Evolutionary conservation across 64 coral and sea anemone genomes (phyloP), one percentile per base, ranked within the genome.

Genomic region (Montipora capricornis): DNA sequence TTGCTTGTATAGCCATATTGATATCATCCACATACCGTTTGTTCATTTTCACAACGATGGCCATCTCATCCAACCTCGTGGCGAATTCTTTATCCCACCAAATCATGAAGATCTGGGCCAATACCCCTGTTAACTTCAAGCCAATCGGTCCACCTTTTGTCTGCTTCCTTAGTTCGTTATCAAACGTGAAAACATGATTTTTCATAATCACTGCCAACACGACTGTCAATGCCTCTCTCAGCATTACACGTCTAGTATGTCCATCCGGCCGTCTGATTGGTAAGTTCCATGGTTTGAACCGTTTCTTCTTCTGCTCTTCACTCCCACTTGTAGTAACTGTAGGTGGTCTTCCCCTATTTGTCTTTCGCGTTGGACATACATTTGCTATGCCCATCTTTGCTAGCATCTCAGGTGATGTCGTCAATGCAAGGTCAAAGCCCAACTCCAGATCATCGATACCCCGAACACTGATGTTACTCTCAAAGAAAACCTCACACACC

Each of bases 21-120:
- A 84, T 84, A 64, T 84, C 81, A n/a, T 84, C 81, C 10, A 84
- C 81, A 84, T 84, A 84, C 20, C 81, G 2, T 11, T 66, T 64
- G 81, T 84, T 14, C 81, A 84, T 84, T 13, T 66, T 14, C 81
- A 66, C 3, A 47, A 11, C 2, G 2, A 84, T 84, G 14, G 4
- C 81, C 55, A 84, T 4, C 6, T 37, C 19, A 0, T 68, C 37
- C 29, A 84, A 6, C 81, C 81, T 84, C 55, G 6, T 19, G 2
- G 5, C 17, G 12, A 84, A 84, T n/a, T 68, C 62, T 84, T 12
- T 84, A 64, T 84, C 81, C 81, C 81, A 84, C 81, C 81, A 84
- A 6, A 84, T 8, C 55, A 84, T 84, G 6, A 84, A 84, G 2
- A 84, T 47, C 55, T 84, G 81, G 2, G 81, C 81, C 24, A 84